phyloP scores from a whole-genome alignment of 53 echinoderm and acorn worm genomes.

The Zoroaster sp. region DNA sequence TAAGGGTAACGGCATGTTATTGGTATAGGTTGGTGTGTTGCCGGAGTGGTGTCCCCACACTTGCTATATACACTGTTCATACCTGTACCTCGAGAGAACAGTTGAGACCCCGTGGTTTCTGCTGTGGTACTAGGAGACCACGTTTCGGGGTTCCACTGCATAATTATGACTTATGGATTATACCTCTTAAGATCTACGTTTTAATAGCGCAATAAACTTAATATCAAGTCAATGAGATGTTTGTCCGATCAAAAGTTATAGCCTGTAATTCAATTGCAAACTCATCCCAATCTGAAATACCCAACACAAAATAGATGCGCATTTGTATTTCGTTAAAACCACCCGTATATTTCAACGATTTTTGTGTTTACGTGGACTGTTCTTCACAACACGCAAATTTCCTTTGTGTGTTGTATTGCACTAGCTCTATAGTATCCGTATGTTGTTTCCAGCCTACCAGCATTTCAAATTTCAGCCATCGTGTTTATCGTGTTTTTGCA shows the following conservation, averaged over 20 bases:
- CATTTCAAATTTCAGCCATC: neutral
- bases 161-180: neutral
- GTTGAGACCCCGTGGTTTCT: slow-evolving; percentile 8
- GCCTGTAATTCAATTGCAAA: slow-evolving; percentile 20
- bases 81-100: neutral
- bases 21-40: slow-evolving; percentile 52
- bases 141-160: slow-evolving; percentile 48
- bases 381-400: neutral
- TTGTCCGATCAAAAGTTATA: slow-evolving; percentile 48
- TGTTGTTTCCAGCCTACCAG: neutral
- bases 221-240: neutral
- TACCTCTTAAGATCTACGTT: neutral
- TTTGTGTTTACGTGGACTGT: neutral
- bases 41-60: neutral
- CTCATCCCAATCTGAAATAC: neutral
- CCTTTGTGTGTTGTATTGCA: neutral
- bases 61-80: slow-evolving; percentile 28
- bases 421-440: neutral
- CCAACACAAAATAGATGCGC: neutral
- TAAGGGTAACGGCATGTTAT: slow-evolving; percentile 79
- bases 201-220: neutral
- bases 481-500: neutral
- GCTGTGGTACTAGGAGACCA: slow-evolving; percentile 29
- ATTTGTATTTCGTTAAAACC: neutral
- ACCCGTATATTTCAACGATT: neutral